Conservation (phyloP, 1,140 invertebrate species). For the Centruroides sculpturatus region DNA sequence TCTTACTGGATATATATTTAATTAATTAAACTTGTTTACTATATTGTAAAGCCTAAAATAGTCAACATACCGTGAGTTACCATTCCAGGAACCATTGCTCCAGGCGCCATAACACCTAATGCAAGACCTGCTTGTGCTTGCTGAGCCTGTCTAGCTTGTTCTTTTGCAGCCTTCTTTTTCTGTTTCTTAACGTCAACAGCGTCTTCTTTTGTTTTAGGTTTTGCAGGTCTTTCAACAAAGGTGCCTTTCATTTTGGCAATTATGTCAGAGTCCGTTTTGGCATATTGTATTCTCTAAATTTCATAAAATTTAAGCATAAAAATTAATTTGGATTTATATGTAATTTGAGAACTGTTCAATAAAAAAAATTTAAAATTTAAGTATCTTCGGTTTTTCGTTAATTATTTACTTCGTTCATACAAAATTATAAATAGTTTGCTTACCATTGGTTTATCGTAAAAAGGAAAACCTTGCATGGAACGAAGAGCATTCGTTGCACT, state of each 20-base stretch:
- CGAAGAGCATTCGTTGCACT: conserved; percentile 90
- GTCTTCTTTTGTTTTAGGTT: conserved; percentile 38
- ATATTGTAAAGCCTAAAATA: no score
- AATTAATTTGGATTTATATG: background rate
- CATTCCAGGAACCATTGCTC: conserved; percentile 15
- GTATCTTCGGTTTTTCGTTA: background rate
- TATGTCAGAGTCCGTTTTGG: conserved; percentile 82
- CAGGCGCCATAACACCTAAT: conserved; percentile 36
- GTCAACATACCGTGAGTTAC: background rate
- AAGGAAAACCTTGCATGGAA: conserved; percentile 98
- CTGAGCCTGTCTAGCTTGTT: conserved; percentile 31
- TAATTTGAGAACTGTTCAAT: background rate
- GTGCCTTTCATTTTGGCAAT: conserved; percentile 96
- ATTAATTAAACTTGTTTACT: no score
- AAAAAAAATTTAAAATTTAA: background rate
- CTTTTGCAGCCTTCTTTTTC: conserved; percentile 58
- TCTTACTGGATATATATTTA: no score
- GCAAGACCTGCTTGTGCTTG: conserved; percentile 25
- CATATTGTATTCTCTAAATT: conserved; percentile 79
- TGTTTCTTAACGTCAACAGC: conserved; percentile 56
- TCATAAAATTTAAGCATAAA: conserved; percentile 24
- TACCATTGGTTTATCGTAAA: conserved; percentile 99
- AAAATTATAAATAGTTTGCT: conserved; percentile 19
- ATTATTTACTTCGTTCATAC: no score
- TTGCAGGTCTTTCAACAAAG: conserved; percentile 82